Conservation (phyloP, 2,113 vertebrate genomes). For the Erythrocercus mccallii region DNA sequence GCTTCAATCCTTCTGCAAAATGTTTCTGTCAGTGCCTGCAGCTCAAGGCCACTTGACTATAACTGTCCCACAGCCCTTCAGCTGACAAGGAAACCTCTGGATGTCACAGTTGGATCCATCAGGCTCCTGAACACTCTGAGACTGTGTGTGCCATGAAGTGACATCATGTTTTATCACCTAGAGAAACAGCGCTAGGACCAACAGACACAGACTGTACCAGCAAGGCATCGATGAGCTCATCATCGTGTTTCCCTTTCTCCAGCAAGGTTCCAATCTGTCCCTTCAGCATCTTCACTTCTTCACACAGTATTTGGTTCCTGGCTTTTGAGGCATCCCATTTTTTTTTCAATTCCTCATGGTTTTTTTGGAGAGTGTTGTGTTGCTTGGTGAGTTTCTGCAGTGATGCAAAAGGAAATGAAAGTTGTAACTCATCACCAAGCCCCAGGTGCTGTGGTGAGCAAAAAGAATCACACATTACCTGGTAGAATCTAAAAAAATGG, state of each 20-base stretch:
- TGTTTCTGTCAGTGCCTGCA: background rate
- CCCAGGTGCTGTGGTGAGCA: background rate
- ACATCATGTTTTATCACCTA: background rate
- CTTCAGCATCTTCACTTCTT: conserved; percentile 82
- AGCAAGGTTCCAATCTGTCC: conserved; percentile 80
- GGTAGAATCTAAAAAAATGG: background rate
- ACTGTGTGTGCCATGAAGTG: background rate
- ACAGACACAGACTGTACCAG: conserved; percentile 71
- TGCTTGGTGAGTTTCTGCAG: conserved; percentile 78
- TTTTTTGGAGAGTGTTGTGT: conserved; percentile 76
- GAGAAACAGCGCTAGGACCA: background rate
- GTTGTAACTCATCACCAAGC: background rate
- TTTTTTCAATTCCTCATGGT: conserved; percentile 79
- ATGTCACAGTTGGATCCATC: background rate
- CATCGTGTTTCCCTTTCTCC: conserved; percentile 87
- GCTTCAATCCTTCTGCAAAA: background rate
- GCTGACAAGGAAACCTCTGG: background rate
- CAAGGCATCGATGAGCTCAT: conserved; percentile 86
- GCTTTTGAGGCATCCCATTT: conserved; percentile 80
- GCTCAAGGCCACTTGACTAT: background rate
- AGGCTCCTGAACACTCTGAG: background rate
- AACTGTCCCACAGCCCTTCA: background rate
- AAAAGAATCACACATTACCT: background rate
- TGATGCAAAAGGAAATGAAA: background rate
- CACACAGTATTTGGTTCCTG: conserved; percentile 80